A percentile compares a stretch with the other conserved stretches of the same genome.
Conservation (phyloP, 2,888 invertebrate species). For the Nephrotoma appendiculata region DNA sequence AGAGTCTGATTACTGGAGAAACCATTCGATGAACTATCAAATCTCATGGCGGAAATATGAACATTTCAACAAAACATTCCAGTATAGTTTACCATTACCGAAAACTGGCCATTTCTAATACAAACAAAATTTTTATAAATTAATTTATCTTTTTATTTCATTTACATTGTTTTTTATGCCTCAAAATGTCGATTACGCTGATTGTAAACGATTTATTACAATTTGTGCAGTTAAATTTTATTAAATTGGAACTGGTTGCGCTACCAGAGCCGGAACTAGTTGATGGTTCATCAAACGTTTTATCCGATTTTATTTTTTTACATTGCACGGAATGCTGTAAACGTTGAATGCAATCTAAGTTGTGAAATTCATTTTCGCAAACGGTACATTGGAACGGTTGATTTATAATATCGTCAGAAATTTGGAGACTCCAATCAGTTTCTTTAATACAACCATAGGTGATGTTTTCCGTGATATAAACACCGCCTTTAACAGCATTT, state of each 20-base stretch:
- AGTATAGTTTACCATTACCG: background rate
- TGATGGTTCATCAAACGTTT: constrained; percentile 21
- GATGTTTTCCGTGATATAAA: constrained; percentile 65
- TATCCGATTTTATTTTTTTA: constrained; percentile 7
- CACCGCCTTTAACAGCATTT: constrained; percentile 66
- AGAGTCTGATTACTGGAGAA: background rate
- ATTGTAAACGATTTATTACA: constrained; percentile 55
- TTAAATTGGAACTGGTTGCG: constrained; percentile 38
- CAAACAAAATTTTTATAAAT: background rate
- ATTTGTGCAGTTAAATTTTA: constrained; percentile 52
- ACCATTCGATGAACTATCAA: background rate
- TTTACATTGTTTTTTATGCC: constrained; percentile 56
- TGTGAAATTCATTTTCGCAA: constrained; percentile 44
- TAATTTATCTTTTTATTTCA: background rate
- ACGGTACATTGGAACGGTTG: constrained; percentile 57
- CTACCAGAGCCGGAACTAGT: background rate
- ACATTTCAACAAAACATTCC: background rate
- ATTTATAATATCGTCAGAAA: constrained; percentile 42
- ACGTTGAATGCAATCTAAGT: constrained; percentile 51
- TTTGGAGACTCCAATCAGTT: constrained; percentile 49
- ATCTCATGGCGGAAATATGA: background rate
- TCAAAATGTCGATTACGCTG: constrained; percentile 71
- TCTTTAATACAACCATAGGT: constrained; percentile 61
- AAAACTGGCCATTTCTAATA: background rate
- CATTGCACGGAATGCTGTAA: constrained; percentile 47